These are phyloP conservation scores for Apeira syringaria DNA, from an alignment of 2,888 invertebrate species.

Conservation along the genomic window DNA sequence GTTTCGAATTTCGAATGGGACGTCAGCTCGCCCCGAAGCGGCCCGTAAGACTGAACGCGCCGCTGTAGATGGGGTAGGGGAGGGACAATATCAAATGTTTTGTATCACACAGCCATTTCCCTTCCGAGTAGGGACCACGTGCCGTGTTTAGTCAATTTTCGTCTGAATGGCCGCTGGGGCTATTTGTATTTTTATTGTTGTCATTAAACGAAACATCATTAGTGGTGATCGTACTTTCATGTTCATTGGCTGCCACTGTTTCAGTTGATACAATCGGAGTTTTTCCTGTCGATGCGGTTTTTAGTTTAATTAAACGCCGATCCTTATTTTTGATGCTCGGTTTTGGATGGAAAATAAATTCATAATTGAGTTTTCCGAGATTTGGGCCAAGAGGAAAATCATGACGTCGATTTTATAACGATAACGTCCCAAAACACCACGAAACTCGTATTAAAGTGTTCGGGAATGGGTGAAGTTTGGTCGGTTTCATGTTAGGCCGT, in stretches of 20 bases:
- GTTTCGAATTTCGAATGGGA: conserved; percentile 39
- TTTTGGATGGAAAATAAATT: conserved; percentile 13
- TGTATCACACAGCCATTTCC: conserved; percentile 68
- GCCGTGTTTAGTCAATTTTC: conserved; percentile 71
- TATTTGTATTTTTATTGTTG: conserved; percentile 69
- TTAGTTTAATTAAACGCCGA: conserved; percentile 28
- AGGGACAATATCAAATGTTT: conserved; percentile 70
- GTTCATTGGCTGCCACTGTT: conserved; percentile 50
- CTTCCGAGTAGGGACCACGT: conserved; percentile 65
- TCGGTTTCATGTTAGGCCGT: conserved; percentile 48
- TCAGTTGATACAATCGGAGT: conserved; percentile 28
- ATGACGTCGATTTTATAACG: conserved; percentile 57
- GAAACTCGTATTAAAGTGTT: conserved; percentile 66
- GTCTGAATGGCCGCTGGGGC: conserved; percentile 53
- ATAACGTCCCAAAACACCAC: conserved; percentile 55
- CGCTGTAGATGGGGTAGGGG: conserved; percentile 52
- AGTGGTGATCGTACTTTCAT: conserved; percentile 49
- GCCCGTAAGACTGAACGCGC: conserved; percentile 58
- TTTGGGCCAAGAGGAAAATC: conserved; percentile 46
- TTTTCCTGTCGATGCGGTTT: conserved; percentile 21
- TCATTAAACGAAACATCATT: conserved; percentile 66
- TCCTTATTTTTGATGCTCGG: conserved; percentile 16
- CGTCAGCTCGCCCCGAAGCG: conserved; percentile 53
- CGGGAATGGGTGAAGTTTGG: conserved; percentile 56
- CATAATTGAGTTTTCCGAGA: conserved; percentile 24